These are phyloP conservation scores for Andinoacara biseriatus DNA, from an alignment of 2,113 vertebrate genomes.

Conservation along the genomic window DNA sequence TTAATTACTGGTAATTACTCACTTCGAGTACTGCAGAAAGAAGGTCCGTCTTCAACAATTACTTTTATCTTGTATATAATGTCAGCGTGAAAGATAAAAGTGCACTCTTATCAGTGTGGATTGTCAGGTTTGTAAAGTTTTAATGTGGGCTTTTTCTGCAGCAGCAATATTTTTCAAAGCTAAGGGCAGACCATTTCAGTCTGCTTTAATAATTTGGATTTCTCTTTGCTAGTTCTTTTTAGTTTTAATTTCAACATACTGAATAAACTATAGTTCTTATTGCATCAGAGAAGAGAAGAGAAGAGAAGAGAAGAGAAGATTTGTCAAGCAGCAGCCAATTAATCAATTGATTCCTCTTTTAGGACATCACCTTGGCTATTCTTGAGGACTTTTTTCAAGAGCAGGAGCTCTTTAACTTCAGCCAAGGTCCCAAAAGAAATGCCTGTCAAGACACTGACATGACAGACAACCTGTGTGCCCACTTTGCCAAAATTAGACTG, in stretches of 20 bases:
- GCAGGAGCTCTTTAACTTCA: slow-evolving; percentile 6
- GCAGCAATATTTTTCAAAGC: slow-evolving; percentile 27
- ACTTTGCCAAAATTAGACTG: slow-evolving; percentile 34
- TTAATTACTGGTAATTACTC: slow-evolving; percentile 74
- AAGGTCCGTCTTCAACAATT: slow-evolving; percentile 55
- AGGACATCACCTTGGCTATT: slow-evolving; percentile 35
- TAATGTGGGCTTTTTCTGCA: slow-evolving; percentile 19
- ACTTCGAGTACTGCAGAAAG: slow-evolving; percentile 45
- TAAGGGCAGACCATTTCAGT: slow-evolving; percentile 25
- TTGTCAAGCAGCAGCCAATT: slow-evolving; percentile 12
- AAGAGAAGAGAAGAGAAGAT: slow-evolving; percentile 8
- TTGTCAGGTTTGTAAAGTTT: slow-evolving; percentile 48
- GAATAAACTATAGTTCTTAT: slow-evolving; percentile 13
- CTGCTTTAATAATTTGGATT: slow-evolving; percentile 50
- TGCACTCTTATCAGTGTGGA: slow-evolving; percentile 31
- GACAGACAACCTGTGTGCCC: slow-evolving; percentile 31
- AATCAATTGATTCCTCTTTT: slow-evolving; percentile 34
- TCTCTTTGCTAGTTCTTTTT: slow-evolving; percentile 27
- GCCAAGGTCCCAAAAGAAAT: slow-evolving; percentile 43
- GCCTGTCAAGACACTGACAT: slow-evolving; percentile 38
- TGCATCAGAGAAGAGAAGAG: not conserved
- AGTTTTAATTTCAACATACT: slow-evolving; percentile 39
- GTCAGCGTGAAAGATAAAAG: slow-evolving; percentile 53
- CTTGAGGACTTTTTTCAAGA: slow-evolving; percentile 35
- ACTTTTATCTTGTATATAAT: slow-evolving; percentile 66